These are phyloP conservation scores for Hyposmocoma kahamanoa DNA, from an alignment of 1,140 invertebrate genomes.

Conservation along the genomic window DNA sequence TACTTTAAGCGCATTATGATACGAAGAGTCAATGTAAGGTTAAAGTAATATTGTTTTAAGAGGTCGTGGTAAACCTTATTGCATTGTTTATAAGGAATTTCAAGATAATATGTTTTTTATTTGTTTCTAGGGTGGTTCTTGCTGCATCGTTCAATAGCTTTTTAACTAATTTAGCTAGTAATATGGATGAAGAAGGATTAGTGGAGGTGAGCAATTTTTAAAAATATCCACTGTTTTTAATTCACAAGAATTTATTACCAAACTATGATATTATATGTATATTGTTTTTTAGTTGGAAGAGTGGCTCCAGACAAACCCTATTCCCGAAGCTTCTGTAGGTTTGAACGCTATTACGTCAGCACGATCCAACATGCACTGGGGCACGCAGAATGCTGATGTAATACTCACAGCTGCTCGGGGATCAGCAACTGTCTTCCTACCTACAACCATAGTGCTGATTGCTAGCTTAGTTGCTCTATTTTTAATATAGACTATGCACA, in stretches of 20 bases:
- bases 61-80: no score
- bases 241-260: no score
- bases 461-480: conserved; percentile 31
- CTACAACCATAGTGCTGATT: conserved; percentile 31
- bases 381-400: conserved; percentile 28
- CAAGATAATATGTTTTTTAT: conserved; percentile 1
- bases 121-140: conserved; percentile 46
- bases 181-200: conserved; percentile 51
- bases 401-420: conserved; percentile 40
- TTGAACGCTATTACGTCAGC: conserved; percentile 37
- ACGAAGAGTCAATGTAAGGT: no score
- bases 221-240: neutral
- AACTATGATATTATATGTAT: conserved; percentile 6
- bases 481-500: conserved; percentile 37
- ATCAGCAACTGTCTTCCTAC: conserved; percentile 22
- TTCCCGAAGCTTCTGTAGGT: conserved; percentile 37
- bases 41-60: no score
- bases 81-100: no score
- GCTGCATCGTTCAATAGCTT: conserved; percentile 42
- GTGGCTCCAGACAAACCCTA: conserved; percentile 32
- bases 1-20: no score
- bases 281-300: conserved; percentile 44
- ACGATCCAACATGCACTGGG: conserved; percentile 46
- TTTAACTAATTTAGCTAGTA: conserved; percentile 37
- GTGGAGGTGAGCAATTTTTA: conserved; percentile 42